Conservation (phyloP, 1,140 invertebrate genomes). For the Sarcophaga peregrina region DNA sequence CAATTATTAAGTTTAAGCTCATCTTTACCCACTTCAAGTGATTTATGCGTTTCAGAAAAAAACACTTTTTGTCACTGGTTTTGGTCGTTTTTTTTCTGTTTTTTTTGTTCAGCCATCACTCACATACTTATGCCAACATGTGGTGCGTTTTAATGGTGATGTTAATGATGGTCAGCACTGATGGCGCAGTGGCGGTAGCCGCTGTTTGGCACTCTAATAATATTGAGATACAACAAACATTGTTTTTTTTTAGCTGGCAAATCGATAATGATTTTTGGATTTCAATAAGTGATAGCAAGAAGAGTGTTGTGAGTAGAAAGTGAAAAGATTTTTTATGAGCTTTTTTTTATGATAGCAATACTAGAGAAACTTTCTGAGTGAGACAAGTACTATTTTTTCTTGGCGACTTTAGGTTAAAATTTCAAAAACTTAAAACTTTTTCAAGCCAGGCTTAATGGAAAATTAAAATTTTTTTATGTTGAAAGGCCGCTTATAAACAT, state of each 20-base stretch:
- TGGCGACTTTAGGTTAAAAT: no score
- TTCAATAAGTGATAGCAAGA: not conserved
- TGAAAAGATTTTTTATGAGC: no score
- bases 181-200: not conserved
- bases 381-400: no score
- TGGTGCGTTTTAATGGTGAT: not conserved
- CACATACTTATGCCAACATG: not conserved
- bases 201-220: not conserved
- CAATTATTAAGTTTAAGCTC: conserved; percentile 38
- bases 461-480: no score
- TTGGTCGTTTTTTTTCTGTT: not conserved
- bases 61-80: not conserved
- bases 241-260: not conserved
- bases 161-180: not conserved
- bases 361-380: no score
- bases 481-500: no score
- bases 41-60: conserved; percentile 20
- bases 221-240: conserved; percentile 11
- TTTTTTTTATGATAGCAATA: no score
- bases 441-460: not conserved
- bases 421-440: not conserved
- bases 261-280: not conserved
- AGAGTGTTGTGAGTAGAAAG: not conserved
- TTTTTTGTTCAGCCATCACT: no score
- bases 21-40: conserved; percentile 39